Base-by-base conservation (phyloP, 2,888 invertebrate species). In the Ornithoptera priamus region DNA sequence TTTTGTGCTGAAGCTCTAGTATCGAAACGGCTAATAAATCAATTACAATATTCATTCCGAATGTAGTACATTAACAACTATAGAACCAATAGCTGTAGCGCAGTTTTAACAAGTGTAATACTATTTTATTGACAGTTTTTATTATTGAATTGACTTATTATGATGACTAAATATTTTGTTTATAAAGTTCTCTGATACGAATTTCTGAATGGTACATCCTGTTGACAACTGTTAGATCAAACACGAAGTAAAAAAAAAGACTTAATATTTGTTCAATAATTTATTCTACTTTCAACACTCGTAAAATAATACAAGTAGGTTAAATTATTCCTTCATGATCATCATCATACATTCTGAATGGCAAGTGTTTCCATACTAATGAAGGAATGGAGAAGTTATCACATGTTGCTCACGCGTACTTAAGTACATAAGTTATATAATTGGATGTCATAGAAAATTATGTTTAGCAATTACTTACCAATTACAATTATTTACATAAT, bases 211-310 rank as follows among this genome's bases (percentile, higher is more conserved):
- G 10, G 10, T 39, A 39, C 39, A 10, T 10, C 39, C 39, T 10
- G 39, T 39, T 39, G 39, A 39, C 39, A 10, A 5, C 50, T 50
- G 20, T 57, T 8, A 57, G 20, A 20, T n/a, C 59, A 59, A 53
- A 63, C 62, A 63, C 46, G 5, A 50, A 50, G 50, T 30, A 17
- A 15, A 5, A 50, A 50, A 17, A 15, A 18, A 50, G 50, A 50
- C 50, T 15, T 18, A 50, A 50, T 50, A 50, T 17, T 66, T 69
- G 57, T 69, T 65, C 46, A 70, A 70, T 59, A 66, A 62, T 70
- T 66, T 70, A 66, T 66, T 66, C 62, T 70, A 66, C 62, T 59
- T 66, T 62, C 66, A 70, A 70, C 70, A 70, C 70, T 70, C 59
- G 15, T 66, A 59, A 65, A 62, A 50, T 70, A 63, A 61, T 59